Conservation (phyloP, 2,113 vertebrate genomes). For the Hiodon tergisus region DNA sequence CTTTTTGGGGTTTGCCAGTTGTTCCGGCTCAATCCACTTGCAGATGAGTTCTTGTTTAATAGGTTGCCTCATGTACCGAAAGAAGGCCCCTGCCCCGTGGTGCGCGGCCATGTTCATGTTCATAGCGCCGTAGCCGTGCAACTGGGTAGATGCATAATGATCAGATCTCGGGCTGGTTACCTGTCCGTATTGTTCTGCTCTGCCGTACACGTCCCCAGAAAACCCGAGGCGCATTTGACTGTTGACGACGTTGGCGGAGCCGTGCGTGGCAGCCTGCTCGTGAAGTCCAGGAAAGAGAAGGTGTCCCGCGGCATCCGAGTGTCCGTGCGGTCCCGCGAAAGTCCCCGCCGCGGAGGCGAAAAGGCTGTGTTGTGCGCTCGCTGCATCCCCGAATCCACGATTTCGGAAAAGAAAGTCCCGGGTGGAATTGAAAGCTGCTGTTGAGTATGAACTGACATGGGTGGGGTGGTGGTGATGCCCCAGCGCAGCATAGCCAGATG, state of each 20-base stretch:
- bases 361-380: constrained; percentile 91
- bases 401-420: constrained; percentile 99
- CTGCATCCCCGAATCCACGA: constrained; percentile 91
- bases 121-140: constrained; percentile 97
- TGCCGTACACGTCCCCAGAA: constrained; percentile 96
- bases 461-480: constrained; percentile 90
- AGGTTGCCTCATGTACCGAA: constrained; percentile 93
- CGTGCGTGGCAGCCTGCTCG: constrained; percentile 89
- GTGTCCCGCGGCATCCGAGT: constrained; percentile 92
- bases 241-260: constrained; percentile 93
- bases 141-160: constrained; percentile 89
- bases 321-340: constrained; percentile 87
- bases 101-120: constrained; percentile 98
- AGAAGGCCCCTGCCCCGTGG: constrained; percentile 94
- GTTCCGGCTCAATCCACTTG: constrained; percentile 97
- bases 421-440: constrained; percentile 95
- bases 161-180: constrained; percentile 94
- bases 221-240: constrained; percentile 97
- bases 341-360: constrained; percentile 82
- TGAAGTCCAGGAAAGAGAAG: constrained; percentile 97
- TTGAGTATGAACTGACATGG: constrained; percentile 96
- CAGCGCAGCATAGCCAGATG: constrained; percentile 89
- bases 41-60: constrained; percentile 98
- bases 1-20: constrained; percentile 93
- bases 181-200: constrained; percentile 94